Conservation (phyloP, 2,888 invertebrate genomes). For the Nebria salina region DNA sequence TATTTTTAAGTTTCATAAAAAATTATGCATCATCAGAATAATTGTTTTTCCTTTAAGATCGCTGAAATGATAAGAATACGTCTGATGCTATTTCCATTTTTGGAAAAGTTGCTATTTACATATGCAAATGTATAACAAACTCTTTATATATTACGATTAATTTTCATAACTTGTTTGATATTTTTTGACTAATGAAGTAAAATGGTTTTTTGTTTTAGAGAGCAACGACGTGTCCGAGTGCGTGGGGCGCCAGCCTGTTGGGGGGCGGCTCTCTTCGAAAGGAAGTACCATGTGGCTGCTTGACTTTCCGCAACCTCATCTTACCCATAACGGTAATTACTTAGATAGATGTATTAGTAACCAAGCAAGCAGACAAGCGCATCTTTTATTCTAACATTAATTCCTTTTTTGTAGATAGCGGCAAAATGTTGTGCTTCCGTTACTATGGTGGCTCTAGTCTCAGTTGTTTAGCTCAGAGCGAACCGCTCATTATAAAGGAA, state of each 20-base stretch:
- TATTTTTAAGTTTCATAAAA: too few relatives aligned
- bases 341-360: conserved; percentile 33
- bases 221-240: conserved; percentile 60
- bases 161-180: neutral
- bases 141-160: neutral
- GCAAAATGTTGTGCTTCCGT: conserved; percentile 75
- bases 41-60: conserved; percentile 21
- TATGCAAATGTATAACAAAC: neutral
- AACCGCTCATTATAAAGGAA: conserved; percentile 70
- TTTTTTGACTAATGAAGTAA: neutral
- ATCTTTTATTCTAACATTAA: neutral
- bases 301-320: conserved; percentile 69
- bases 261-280: conserved; percentile 68
- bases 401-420: conserved; percentile 66
- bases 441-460: conserved; percentile 74
- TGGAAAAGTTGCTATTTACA: too few relatives aligned
- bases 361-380: neutral
- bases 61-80: conserved; percentile 22
- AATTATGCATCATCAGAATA: neutral
- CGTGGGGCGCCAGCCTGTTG: conserved; percentile 59
- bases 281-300: conserved; percentile 77
- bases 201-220: conserved; percentile 59
- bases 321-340: conserved; percentile 70
- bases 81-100: neutral
- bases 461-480: conserved; percentile 73